Conservation (phyloP, 2,113 vertebrate genomes). For the Crypturellus undulatus region DNA sequence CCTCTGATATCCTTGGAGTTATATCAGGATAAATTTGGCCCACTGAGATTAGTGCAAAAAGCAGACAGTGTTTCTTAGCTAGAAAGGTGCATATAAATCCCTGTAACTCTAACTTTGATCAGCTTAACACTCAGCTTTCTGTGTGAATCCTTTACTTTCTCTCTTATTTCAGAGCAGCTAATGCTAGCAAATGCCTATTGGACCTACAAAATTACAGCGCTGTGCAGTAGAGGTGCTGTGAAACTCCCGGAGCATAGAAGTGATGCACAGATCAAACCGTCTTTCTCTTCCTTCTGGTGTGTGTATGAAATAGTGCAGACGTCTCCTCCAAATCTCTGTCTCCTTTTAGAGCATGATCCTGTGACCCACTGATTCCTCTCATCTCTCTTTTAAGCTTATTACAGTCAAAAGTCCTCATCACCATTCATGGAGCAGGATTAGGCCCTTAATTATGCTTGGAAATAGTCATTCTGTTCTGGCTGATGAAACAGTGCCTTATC, state of each 20-base stretch:
- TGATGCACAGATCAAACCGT: slow-evolving; percentile 37
- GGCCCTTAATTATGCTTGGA: slow-evolving; percentile 31
- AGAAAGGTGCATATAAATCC: slow-evolving; percentile 63
- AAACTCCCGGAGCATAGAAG: slow-evolving; percentile 48
- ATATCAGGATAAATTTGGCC: slow-evolving; percentile 57
- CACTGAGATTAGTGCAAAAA: slow-evolving; percentile 56
- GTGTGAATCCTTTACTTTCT: slow-evolving; percentile 57
- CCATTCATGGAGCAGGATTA: slow-evolving; percentile 25
- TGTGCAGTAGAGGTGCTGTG: slow-evolving; percentile 40
- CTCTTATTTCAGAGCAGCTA: slow-evolving; percentile 66
- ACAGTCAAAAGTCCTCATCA: slow-evolving; percentile 22
- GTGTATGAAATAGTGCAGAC: not conserved
- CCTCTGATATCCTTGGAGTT: slow-evolving; percentile 58
- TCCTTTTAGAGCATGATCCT: slow-evolving; percentile 51
- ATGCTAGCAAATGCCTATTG: slow-evolving; percentile 66
- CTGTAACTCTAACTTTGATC: slow-evolving; percentile 70
- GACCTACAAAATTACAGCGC: slow-evolving; percentile 50
- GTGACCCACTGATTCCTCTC: slow-evolving; percentile 33
- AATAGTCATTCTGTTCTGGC: not conserved
- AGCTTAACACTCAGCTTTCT: slow-evolving; percentile 64
- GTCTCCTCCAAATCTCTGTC: slow-evolving; percentile 34
- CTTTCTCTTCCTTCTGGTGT: slow-evolving; percentile 5
- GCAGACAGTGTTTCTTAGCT: slow-evolving; percentile 42
- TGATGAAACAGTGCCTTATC: rapidly evolving
- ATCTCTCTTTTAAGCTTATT: slow-evolving; percentile 42